Conservation (phyloP, 2,797 vertebrate genomes). For the Danio kyathit region DNA sequence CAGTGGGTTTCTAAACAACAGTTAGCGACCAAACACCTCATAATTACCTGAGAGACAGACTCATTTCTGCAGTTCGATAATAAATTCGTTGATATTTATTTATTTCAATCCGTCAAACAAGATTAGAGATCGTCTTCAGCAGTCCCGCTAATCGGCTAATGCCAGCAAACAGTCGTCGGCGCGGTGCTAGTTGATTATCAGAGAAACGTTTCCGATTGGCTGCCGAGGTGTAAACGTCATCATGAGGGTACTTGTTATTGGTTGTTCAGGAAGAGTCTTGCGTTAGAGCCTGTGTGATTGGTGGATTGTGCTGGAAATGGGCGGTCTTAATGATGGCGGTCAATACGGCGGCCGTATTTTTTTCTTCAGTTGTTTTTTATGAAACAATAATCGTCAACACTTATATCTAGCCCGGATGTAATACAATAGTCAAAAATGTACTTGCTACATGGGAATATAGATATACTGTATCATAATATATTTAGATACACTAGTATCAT, state of each 20-base stretch:
- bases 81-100: not conserved
- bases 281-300: not conserved
- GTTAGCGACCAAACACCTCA: not conserved
- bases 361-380: too few species aligned
- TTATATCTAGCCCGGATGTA: too few species aligned
- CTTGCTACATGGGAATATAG: too few species aligned
- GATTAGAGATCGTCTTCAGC: not conserved
- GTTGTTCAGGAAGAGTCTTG: not conserved
- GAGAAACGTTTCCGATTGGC: constrained; percentile 9
- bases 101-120: not conserved
- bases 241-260: constrained; percentile 23
- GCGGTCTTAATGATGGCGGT: not conserved
- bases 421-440: too few species aligned
- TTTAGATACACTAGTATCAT: too few species aligned
- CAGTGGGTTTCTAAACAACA: not conserved
- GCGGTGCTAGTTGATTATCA: constrained; percentile 33
- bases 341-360: not conserved
- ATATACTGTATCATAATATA: too few species aligned
- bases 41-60: constrained; percentile 61
- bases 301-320: not conserved
- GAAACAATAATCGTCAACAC: too few species aligned
- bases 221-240: not conserved
- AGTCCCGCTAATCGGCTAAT: constrained; percentile 2
- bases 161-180: not conserved
- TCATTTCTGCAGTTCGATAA: constrained; percentile 52